Base-by-base conservation (phyloP, 2,113 vertebrate species). In the Peromyscus polionotus region DNA sequence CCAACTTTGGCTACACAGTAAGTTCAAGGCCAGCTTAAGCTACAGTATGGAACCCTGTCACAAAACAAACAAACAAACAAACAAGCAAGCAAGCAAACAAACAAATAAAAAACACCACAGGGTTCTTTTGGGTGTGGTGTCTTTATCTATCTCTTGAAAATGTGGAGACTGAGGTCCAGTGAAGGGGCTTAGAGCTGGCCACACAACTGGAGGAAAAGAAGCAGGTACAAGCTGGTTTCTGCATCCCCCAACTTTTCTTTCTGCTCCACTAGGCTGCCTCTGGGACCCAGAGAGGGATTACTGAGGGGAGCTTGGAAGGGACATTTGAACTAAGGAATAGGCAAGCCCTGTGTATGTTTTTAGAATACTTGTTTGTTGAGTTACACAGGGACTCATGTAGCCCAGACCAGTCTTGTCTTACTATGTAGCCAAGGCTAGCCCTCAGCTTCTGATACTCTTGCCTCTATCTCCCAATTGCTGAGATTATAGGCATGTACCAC, bases 101-200 rank as follows among this genome's bases (percentile, higher is more conserved):
- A 67, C 5, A 85, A 63, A 31, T 63, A 63, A 85, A 63, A 63
- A 85, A 33, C 5, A 9, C 31, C 19, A 8, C 31, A 0, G 0
- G 2, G 10, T 39, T 12, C 72, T 45, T 63, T 51, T 8, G 63
- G 79, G 8, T 7, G 28, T 51, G 57, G 3, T 65, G 17, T 19
- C n/a, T 92, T 76, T 51, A 79, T 79, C 87, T 59, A 63, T 85
- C 22, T 51, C 88, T 88, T 68, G 7, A 86, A 94, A 89, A 92
- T 4, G 54, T 94, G 86, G 83, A 95, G 31, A 80, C 89, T 59
- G 85, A 90, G 77, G 33, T 24, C 20, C 7, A 92, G 59, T 2
- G 36, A 51, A 76, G 26, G 11, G 48, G 12, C 9, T 85, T 63
- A 5, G 57, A 72, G 31, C 24, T 10, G 33, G 48, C 17, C 77